A percentile compares a stretch with the other conserved stretches of the same genome.
Conservation (phyloP, 2,797 vertebrate genomes). For the Coracias cyanogaster region DNA sequence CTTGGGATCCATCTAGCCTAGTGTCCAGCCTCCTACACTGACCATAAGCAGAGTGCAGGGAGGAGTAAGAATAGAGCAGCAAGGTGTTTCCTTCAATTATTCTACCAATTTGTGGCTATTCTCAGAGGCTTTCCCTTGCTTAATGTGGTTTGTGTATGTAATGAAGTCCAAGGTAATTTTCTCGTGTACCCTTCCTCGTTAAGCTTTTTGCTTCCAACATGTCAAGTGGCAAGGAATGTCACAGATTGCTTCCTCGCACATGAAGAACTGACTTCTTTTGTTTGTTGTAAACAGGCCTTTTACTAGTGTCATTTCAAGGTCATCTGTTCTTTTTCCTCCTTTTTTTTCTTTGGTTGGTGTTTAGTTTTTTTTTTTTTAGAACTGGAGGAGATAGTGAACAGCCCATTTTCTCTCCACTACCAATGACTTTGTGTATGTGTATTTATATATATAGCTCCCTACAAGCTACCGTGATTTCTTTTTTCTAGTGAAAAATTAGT, state of each 20-base stretch:
- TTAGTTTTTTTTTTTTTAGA: background rate
- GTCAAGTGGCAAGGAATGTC: background rate
- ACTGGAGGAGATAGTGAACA: background rate
- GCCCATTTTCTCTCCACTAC: background rate
- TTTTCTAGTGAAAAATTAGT: background rate
- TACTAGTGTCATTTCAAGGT: background rate
- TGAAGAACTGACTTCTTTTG: background rate
- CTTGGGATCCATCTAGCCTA: background rate
- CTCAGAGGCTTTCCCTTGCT: background rate
- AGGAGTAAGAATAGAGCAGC: background rate
- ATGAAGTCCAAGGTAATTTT: background rate
- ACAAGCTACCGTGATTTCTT: background rate
- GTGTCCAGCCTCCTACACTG: background rate
- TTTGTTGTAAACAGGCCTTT: background rate
- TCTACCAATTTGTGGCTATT: background rate
- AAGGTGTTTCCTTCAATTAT: background rate
- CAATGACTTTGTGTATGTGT: background rate
- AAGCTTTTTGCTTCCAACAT: background rate
- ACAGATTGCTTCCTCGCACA: background rate
- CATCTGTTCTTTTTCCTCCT: background rate
- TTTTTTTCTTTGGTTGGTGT: no score
- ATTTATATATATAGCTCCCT: background rate
- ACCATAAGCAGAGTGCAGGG: background rate
- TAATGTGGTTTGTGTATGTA: background rate
- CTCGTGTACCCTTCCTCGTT: background rate